A percentile compares a stretch with the other conserved stretches of the same genome.
phyloP scores from a whole-genome alignment of 2,888 invertebrate genomes.

The Polyommatus iphigenia region DNA sequence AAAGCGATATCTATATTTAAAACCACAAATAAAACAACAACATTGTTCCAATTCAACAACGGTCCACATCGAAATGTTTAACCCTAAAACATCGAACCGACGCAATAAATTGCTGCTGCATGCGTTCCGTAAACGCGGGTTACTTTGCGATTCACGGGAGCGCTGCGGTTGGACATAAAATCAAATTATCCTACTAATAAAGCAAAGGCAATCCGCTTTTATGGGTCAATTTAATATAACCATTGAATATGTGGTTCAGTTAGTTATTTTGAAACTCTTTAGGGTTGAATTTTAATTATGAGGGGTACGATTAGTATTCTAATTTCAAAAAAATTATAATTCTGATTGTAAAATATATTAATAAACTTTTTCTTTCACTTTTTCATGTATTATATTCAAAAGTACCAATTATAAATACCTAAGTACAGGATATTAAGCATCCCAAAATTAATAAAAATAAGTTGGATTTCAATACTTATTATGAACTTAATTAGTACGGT shows the following conservation, averaged over 20 bases:
- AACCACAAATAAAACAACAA: neutral
- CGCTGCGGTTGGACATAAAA: slow-evolving; percentile 63
- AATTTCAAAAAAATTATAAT: neutral
- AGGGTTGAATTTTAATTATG: neutral
- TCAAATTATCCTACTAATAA: slow-evolving; percentile 73
- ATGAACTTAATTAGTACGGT: too few relatives aligned
- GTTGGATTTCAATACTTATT: too few relatives aligned
- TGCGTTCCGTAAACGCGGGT: slow-evolving; percentile 36
- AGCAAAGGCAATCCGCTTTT: slow-evolving; percentile 67
- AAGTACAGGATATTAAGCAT: too few relatives aligned
- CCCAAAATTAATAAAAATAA: too few relatives aligned
- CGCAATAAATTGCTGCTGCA: neutral
- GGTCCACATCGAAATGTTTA: neutral
- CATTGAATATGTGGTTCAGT: slow-evolving; percentile 36
- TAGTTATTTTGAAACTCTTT: slow-evolving; percentile 5
- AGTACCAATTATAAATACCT: too few relatives aligned
- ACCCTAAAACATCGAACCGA: slow-evolving; percentile 6
- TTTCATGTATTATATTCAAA: too few relatives aligned
- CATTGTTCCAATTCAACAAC: neutral
- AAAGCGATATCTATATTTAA: neutral
- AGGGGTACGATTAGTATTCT: neutral
- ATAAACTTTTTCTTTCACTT: too few relatives aligned
- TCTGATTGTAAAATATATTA: too few relatives aligned
- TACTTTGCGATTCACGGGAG: slow-evolving; percentile 59
- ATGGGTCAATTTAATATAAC: slow-evolving; percentile 44